These are phyloP conservation scores for Puma concolor DNA, from an alignment of 2,113 vertebrate genomes.

Conservation along the genomic window DNA sequence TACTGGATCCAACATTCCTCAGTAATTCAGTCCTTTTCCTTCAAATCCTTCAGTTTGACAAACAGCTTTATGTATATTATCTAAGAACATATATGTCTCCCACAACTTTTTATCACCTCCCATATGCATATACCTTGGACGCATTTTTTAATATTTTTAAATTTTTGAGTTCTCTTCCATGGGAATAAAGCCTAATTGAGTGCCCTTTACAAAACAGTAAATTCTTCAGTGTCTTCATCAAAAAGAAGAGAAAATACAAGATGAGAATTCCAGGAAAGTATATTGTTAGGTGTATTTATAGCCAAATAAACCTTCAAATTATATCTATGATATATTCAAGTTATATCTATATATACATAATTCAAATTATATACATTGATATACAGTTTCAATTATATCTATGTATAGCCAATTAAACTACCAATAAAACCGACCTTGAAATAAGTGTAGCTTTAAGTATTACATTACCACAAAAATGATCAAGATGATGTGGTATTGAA, in stretches of 20 bases:
- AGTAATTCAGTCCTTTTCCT: slow-evolving; percentile 6
- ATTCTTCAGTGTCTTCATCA: not conserved
- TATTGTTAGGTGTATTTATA: not conserved
- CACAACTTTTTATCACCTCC: not conserved
- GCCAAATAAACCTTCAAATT: not conserved
- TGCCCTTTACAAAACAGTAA: not conserved
- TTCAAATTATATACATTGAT: not conserved
- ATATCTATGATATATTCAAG: not conserved
- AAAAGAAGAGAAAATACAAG: not conserved
- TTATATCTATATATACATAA: not conserved
- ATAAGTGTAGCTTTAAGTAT: not conserved
- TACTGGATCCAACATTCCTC: not conserved
- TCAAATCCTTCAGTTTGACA: not conserved
- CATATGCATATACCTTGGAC: not conserved
- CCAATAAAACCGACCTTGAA: not conserved
- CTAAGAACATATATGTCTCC: not conserved
- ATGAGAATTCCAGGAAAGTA: not conserved
- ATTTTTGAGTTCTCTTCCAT: not conserved
- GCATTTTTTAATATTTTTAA: not conserved
- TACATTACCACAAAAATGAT: not conserved
- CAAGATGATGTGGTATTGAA: not conserved
- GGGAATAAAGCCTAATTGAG: not conserved
- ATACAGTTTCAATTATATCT: not conserved
- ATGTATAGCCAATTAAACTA: not conserved
- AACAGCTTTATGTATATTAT: not conserved